Base-by-base conservation (phyloP, 2,888 invertebrate species). In the Hedychridium roseum region DNA sequence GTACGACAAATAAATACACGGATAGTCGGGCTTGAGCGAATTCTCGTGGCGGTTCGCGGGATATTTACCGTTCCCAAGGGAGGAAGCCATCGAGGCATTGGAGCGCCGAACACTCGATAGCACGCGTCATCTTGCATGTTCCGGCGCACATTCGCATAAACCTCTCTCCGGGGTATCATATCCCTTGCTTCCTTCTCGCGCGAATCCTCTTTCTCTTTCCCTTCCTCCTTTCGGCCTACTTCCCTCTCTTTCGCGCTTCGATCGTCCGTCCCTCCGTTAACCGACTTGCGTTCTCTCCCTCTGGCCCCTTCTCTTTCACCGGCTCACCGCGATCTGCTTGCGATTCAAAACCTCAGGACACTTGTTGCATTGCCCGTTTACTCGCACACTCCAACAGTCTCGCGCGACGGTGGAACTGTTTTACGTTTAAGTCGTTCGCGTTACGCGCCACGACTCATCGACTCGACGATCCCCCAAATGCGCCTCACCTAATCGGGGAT, bases 261-360 rank as follows among this genome's bases (percentile, higher is more conserved):
- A 57, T 60, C 50, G 44, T 50, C 47, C 47, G 20, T n/a, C n/a
- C n/a, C n/a, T n/a, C n/a, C n/a, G n/a, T n/a, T n/a, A n/a, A n/a
- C n/a, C n/a, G n/a, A n/a, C n/a, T n/a, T n/a, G n/a, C n/a, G n/a
- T n/a, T n/a, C 44, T 52, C 49, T 47, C 53, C 38, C 45, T 37
- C 48, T 47, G 36, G 16, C 47, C 43, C 51, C 43, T 56, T 58
- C 66, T 60, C 50, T 60, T 62, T 60, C 63, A 60, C 60, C 54
- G 58, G 50, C 64, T 64, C 61, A 56, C 62, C 69, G 64, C 76
- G 73, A 77, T 78, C 78, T 78, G 74, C 78, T 78, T 79, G 78
- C 76, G 78, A 78, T 79, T 79, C 78, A 78, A 78, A 78, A 78
- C 76, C 77, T 78, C 75, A 74, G 78, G 77, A 77, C 78, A 78